Evolutionary conservation across 30 jellyfish, hydroid and myxozoan genomes (phyloP).

Genomic region (Hydractinia echinata): DNA sequence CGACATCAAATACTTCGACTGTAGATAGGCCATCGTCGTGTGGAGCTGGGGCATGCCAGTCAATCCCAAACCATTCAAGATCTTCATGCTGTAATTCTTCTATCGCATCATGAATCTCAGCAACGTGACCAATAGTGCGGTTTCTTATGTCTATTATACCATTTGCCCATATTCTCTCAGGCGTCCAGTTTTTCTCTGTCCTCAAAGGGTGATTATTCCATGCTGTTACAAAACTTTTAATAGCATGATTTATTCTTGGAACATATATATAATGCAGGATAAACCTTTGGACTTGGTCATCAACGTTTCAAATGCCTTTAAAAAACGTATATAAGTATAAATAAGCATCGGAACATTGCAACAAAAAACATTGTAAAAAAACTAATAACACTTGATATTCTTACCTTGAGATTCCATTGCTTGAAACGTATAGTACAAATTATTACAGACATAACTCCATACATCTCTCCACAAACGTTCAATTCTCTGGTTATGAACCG

Average conservation of each 20-base stretch:
- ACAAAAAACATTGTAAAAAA: no score
- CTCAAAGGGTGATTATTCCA: constrained; percentile 36
- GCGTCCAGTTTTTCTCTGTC: constrained; percentile 35
- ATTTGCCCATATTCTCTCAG: constrained; percentile 35
- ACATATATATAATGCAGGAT: neutral
- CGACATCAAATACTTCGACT: constrained; percentile 31
- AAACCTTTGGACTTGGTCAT: no score
- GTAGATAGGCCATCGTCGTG: constrained; percentile 24
- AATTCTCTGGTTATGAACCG: constrained; percentile 34
- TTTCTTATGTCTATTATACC: constrained; percentile 32
- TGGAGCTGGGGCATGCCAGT: constrained; percentile 31
- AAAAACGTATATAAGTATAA: no score
- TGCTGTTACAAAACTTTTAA: constrained; percentile 23
- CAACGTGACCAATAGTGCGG: neutral
- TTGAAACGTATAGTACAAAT: constrained; percentile 35
- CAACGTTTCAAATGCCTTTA: no score
- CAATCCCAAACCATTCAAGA: constrained; percentile 32
- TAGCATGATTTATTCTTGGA: constrained; percentile 36
- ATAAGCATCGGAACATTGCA: no score
- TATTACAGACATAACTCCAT: neutral
- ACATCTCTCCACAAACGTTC: constrained; percentile 22
- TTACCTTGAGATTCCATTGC: constrained; percentile 39
- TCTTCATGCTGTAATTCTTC: no score
- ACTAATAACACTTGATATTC: neutral
- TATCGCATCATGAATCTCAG: no score